Evolutionary conservation across 2,888 invertebrate species (phyloP).

Genomic region (Abrostola triplasia): DNA sequence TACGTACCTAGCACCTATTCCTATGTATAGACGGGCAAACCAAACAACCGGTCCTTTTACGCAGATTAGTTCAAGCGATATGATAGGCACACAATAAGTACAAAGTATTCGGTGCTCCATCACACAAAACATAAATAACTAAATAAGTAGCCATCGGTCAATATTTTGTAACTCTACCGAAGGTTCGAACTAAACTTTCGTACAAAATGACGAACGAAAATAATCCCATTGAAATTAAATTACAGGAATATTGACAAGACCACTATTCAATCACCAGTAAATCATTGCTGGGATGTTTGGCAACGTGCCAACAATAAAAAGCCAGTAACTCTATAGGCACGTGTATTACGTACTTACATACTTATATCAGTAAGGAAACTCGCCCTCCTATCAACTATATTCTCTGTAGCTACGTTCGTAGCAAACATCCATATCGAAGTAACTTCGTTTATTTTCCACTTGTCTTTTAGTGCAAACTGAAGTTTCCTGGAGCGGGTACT

Average conservation of each 20-base stretch:
- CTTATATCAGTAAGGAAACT: slow-evolving; percentile 25
- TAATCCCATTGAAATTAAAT: slow-evolving; percentile 30
- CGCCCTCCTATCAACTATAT: slow-evolving; percentile 17
- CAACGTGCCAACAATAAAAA: slow-evolving; percentile 38
- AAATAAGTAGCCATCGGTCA: neutral
- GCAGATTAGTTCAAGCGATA: slow-evolving; percentile 22
- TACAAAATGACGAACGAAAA: slow-evolving; percentile 10
- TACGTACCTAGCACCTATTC: neutral
- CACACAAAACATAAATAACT: neutral
- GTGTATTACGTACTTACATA: neutral
- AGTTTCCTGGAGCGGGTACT: neutral
- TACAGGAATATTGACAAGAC: slow-evolving; percentile 35
- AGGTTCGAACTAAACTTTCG: neutral
- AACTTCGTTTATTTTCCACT: slow-evolving; percentile 5
- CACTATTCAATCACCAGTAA: slow-evolving; percentile 40
- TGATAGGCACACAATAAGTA: slow-evolving; percentile 1
- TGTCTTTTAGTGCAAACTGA: neutral
- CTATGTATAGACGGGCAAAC: slow-evolving; percentile 5
- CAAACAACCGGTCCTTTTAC: slow-evolving; percentile 32
- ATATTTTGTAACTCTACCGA: neutral
- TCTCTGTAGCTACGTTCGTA: slow-evolving; percentile 9
- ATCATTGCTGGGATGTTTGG: slow-evolving; percentile 41
- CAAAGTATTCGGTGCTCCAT: neutral
- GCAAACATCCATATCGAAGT: slow-evolving; percentile 4
- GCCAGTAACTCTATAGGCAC: slow-evolving; percentile 19